phyloP scores from a whole-genome alignment of 2,888 invertebrate genomes.

The Nemapogon koenigi region DNA sequence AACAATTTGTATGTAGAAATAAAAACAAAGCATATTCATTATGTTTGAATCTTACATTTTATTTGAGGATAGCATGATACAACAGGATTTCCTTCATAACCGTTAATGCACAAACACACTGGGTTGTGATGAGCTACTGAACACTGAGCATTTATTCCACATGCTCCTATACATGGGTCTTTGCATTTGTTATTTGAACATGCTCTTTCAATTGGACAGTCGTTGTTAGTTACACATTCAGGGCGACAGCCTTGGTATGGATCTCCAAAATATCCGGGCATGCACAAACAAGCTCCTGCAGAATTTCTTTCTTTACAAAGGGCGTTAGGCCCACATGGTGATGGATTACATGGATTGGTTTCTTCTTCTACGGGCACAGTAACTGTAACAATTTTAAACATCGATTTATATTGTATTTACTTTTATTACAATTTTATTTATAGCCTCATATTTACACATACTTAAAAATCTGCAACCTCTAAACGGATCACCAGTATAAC shows the following conservation, averaged over 20 bases:
- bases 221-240: slow-evolving; percentile 84
- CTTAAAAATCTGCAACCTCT: slow-evolving; percentile 69
- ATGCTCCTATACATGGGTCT: slow-evolving; percentile 83
- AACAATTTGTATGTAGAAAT: neutral
- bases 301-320: slow-evolving; percentile 82
- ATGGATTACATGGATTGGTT: slow-evolving; percentile 81
- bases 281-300: slow-evolving; percentile 83
- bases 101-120: slow-evolving; percentile 78
- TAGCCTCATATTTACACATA: slow-evolving; percentile 24
- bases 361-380: slow-evolving; percentile 68
- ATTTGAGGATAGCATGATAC: slow-evolving; percentile 57
- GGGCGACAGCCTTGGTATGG: slow-evolving; percentile 86
- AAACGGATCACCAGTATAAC: slow-evolving; percentile 87
- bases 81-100: slow-evolving; percentile 80
- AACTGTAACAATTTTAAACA: slow-evolving; percentile 32
- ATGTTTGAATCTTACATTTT: slow-evolving; percentile 38
- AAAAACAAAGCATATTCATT: neutral
- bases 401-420: neutral
- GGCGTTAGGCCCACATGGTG: slow-evolving; percentile 87
- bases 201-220: slow-evolving; percentile 77
- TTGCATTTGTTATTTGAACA: slow-evolving; percentile 86
- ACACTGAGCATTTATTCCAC: slow-evolving; percentile 82
- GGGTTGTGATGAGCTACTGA: slow-evolving; percentile 83
- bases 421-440: neutral
- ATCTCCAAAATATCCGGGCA: slow-evolving; percentile 85